These are phyloP conservation scores for Garra rufa DNA, from an alignment of 2,113 vertebrate genomes.

Conservation along the genomic window DNA sequence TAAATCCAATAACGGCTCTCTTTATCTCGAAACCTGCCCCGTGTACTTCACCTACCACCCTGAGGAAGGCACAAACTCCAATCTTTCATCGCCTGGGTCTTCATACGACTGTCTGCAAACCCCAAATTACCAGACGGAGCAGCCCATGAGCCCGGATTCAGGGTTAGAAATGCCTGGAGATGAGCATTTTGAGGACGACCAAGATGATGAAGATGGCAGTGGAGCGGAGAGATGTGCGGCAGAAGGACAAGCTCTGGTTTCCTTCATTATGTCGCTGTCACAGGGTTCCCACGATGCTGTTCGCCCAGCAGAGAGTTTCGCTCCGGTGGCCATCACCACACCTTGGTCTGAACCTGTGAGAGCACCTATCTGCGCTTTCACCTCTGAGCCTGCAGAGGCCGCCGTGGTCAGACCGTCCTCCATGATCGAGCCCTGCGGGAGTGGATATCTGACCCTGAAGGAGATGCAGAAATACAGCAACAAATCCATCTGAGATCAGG, in stretches of 20 bases:
- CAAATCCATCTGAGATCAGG: slow-evolving; percentile 70
- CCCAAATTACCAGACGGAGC: slow-evolving; percentile 25
- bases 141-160: slow-evolving; percentile 68
- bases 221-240: background rate
- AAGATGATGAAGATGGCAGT: background rate
- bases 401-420: slow-evolving; percentile 69
- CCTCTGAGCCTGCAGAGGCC: slow-evolving; percentile 51
- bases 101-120: slow-evolving; percentile 62
- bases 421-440: slow-evolving; percentile 66
- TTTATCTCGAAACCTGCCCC: slow-evolving; percentile 49
- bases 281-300: background rate
- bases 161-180: slow-evolving; percentile 63
- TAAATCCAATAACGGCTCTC: slow-evolving; percentile 51
- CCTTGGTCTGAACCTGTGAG: slow-evolving; percentile 31
- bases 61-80: slow-evolving; percentile 36
- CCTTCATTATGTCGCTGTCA: slow-evolving; percentile 12
- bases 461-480: slow-evolving; percentile 77
- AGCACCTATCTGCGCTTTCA: background rate
- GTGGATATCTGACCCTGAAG: slow-evolving; percentile 75
- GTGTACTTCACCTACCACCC: slow-evolving; percentile 69
- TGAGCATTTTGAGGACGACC: slow-evolving; percentile 35
- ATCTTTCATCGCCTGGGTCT: background rate
- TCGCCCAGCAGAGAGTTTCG: slow-evolving; percentile 5
- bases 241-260: background rate
- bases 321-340: slow-evolving; percentile 33